These are phyloP conservation scores for Ptychadena robeensis DNA, from an alignment of 2,797 vertebrate species.

Conservation along the genomic window DNA sequence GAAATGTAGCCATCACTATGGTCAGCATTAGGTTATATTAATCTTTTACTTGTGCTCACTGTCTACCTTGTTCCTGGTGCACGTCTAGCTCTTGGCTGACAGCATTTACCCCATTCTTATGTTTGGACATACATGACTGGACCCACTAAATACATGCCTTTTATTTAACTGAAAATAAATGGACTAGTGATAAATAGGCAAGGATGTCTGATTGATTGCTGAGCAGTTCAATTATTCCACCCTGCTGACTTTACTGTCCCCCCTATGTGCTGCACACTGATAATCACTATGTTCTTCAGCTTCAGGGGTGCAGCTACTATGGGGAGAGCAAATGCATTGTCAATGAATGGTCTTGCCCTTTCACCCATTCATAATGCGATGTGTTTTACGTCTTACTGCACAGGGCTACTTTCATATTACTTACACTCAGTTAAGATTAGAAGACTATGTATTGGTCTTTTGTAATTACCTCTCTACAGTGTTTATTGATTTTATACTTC, in stretches of 20 bases:
- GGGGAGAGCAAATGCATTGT: neutral
- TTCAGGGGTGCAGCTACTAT: neutral
- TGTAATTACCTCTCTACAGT: constrained; percentile 22
- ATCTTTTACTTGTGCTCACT: too few species aligned
- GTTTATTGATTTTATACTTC: constrained; percentile 43
- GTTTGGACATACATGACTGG: neutral
- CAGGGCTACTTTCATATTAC: constrained; percentile 25
- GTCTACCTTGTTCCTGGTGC: neutral
- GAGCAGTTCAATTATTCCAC: neutral
- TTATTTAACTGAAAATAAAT: neutral
- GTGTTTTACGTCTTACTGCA: constrained; percentile 13
- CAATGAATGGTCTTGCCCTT: neutral
- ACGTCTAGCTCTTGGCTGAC: neutral
- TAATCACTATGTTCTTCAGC: neutral
- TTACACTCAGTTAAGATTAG: constrained; percentile 26
- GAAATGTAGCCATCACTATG: too few species aligned
- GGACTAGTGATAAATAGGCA: neutral
- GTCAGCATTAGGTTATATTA: too few species aligned
- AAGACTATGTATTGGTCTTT: constrained; percentile 4
- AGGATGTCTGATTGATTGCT: neutral
- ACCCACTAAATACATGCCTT: neutral
- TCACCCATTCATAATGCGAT: constrained; percentile 10
- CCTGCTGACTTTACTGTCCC: neutral
- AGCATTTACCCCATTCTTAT: neutral
- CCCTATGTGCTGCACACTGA: neutral